These are phyloP conservation scores for Alces alces DNA, from an alignment of 2,113 vertebrate species.

Conservation along the genomic window DNA sequence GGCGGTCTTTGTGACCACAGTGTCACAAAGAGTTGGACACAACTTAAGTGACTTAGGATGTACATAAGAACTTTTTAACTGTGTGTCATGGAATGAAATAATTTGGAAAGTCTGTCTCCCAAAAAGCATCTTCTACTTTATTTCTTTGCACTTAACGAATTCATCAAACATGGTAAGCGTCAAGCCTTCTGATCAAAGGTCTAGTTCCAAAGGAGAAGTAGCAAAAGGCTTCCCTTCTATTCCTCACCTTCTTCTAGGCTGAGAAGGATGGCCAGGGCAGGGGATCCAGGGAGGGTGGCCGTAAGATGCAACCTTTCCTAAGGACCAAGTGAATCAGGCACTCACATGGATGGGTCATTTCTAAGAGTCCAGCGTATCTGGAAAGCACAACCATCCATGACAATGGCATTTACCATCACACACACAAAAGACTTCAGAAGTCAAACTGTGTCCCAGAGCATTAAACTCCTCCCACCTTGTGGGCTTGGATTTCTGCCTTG, in stretches of 20 bases:
- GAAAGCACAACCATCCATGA: neutral
- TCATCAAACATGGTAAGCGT: fast-evolving
- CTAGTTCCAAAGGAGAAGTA: neutral
- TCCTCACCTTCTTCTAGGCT: neutral
- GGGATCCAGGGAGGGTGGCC: fast-evolving
- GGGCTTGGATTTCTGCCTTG: neutral
- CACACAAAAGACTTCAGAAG: slow-evolving; percentile 4
- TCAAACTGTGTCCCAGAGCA: neutral
- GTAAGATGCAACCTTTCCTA: neutral
- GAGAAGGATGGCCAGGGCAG: neutral
- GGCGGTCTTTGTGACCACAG: neutral
- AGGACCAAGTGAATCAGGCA: neutral
- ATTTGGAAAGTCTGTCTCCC: neutral
- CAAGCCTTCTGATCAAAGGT: neutral
- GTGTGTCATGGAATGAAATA: neutral
- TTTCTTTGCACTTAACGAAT: neutral
- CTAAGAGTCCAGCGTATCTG: neutral
- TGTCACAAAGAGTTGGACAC: neutral
- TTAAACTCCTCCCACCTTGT: neutral
- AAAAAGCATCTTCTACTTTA: neutral
- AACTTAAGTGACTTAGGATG: neutral
- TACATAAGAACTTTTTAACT: neutral
- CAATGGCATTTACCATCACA: neutral
- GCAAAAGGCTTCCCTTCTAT: neutral
- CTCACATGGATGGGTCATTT: neutral